Conservation (phyloP, 30 jellyfish, hydroid and myxozoan species). For the Mastigias papua region DNA sequence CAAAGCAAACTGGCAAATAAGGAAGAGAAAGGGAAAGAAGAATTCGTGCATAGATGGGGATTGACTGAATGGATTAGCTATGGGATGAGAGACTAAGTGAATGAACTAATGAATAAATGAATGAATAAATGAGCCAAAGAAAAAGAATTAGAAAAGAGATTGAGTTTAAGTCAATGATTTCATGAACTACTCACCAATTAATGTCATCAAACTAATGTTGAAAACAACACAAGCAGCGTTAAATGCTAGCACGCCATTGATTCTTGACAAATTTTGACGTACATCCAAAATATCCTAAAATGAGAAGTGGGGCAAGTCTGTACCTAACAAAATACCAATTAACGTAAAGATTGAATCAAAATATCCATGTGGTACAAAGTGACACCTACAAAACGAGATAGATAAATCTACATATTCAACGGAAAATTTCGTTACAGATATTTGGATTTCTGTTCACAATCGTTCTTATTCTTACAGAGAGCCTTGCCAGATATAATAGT, state of each 20-base stretch:
- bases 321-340: background rate
- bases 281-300: conserved; percentile 89
- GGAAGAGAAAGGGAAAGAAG: background rate
- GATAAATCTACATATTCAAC: too few relatives aligned
- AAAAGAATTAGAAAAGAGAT: too few relatives aligned
- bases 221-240: conserved; percentile 91
- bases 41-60: background rate
- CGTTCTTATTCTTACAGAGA: too few relatives aligned
- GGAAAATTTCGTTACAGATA: too few relatives aligned
- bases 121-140: background rate
- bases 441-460: too few relatives aligned
- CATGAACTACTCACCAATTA: conserved; percentile 78
- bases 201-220: conserved; percentile 60
- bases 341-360: too few relatives aligned
- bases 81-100: background rate
- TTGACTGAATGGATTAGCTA: background rate
- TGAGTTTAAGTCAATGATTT: too few relatives aligned
- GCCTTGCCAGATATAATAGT: too few relatives aligned
- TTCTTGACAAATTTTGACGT: conserved; percentile 82
- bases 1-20: too few relatives aligned
- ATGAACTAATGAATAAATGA: background rate
- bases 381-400: too few relatives aligned
- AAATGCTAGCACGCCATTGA: conserved; percentile 88
- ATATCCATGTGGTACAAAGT: too few relatives aligned
- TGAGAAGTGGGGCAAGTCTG: background rate